Percentiles rank a stretch among this genome's conserved stretches.
Conservation (phyloP, 2,113 vertebrate genomes). For the Alethe castanea region DNA sequence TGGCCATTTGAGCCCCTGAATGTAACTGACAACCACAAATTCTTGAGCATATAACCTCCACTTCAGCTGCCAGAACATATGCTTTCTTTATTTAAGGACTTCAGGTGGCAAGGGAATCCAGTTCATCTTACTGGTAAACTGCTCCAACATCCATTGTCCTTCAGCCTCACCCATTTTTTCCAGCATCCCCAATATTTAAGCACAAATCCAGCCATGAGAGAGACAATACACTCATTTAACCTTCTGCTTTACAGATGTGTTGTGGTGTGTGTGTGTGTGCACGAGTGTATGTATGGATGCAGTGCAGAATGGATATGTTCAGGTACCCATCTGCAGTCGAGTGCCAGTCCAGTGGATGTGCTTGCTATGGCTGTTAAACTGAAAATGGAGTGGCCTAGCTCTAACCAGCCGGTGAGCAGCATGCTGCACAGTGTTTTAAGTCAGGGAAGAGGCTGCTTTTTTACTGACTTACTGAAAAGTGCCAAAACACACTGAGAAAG, state of each 20-base stretch:
- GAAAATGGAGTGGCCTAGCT: neutral
- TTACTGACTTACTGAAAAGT: conserved; percentile 12
- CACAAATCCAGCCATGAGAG: neutral
- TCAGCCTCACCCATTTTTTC: neutral
- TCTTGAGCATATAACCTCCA: neutral
- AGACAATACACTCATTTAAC: conserved; percentile 2
- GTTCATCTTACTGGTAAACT: neutral
- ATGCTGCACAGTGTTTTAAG: neutral
- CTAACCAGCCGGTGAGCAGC: neutral
- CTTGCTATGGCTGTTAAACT: neutral
- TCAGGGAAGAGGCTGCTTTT: neutral
- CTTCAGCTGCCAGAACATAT: neutral
- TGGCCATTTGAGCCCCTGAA: neutral
- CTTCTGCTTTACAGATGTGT: neutral
- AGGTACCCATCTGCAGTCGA: neutral
- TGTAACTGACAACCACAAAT: neutral
- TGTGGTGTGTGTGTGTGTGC: neutral
- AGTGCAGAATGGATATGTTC: neutral
- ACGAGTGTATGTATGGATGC: neutral
- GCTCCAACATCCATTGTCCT: neutral
- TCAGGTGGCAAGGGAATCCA: neutral
- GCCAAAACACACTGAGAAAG: conserved; percentile 26
- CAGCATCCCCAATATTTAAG: neutral
- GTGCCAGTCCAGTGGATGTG: neutral
- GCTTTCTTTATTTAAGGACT: conserved; percentile 8